phyloP scores from a whole-genome alignment of 2,797 vertebrate species.

The Euthynnus affinis region DNA sequence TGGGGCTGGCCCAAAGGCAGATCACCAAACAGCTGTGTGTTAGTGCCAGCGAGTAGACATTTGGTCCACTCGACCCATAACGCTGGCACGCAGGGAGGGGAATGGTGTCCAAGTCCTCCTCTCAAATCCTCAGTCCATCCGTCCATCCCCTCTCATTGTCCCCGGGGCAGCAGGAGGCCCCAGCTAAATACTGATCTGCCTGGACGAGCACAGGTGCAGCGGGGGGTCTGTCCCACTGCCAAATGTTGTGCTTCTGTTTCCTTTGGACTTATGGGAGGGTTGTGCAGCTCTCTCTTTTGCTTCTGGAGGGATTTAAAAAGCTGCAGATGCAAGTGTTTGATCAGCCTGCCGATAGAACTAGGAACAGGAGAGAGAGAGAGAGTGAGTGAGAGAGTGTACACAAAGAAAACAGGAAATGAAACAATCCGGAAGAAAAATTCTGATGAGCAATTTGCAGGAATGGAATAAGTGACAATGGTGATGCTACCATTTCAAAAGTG shows the following conservation, averaged over 20 bases:
- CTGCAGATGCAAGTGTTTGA: constrained; percentile 78
- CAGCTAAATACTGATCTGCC: constrained; percentile 83
- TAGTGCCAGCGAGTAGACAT: constrained; percentile 79
- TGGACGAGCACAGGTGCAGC: constrained; percentile 82
- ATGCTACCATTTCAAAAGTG: constrained; percentile 28
- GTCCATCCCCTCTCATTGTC: constrained; percentile 75
- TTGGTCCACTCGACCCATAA: constrained; percentile 81
- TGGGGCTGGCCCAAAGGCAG: constrained; percentile 75
- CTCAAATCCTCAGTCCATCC: constrained; percentile 75
- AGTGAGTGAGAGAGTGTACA: constrained; percentile 42
- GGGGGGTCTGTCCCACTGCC: constrained; percentile 78
- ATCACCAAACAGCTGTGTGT: constrained; percentile 82
- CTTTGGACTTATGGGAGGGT: constrained; percentile 69
- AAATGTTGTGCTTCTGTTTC: constrained; percentile 77
- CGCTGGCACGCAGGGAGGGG: constrained; percentile 72
- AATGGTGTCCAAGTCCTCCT: constrained; percentile 76
- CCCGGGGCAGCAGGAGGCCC: constrained; percentile 71
- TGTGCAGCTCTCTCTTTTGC: constrained; percentile 52
- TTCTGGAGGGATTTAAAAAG: constrained; percentile 68
- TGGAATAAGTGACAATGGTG: constrained; percentile 34
- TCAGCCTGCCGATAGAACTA: constrained; percentile 64
- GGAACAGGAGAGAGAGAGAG: constrained; percentile 18
- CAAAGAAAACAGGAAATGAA: constrained; percentile 50
- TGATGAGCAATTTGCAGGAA: constrained; percentile 32
- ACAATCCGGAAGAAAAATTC: constrained; percentile 28